Evolutionary conservation across 2,113 vertebrate species (phyloP), one percentile per base, ranked within the genome.

Genomic region (Prochilodus magdalenae): DNA sequence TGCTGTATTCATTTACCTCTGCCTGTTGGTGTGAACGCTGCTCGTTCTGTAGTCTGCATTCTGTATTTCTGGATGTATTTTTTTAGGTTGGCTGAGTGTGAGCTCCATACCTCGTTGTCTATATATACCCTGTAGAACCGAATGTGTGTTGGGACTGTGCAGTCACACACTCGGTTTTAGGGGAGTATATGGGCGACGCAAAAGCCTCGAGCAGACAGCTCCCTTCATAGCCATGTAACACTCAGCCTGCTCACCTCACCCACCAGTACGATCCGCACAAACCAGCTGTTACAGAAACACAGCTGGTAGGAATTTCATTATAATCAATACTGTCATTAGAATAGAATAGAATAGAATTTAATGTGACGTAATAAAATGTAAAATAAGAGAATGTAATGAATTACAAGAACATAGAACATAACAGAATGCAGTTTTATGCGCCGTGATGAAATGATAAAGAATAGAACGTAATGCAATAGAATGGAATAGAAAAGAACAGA

Each of bases 121-220:
- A 95, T 95, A 95, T 95, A 92, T 95, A 96, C 95, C 95, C 95
- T 96, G 96, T 95, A 96, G 95, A 95, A 94, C 94, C 94, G 94
- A 96, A 95, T 95, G 95, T 96, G 95, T 95, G 95, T 95, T 80
- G 93, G 95, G 80, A 92, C 94, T 90, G 90, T 90, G 92, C 91
- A 95, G 95, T 99, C 98, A 99, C 97, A 99, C 96, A 98, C 99
- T 99, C 98, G 97, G 97, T 99, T 98, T 96, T 99, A 99, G 97
- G 98, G 98, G 98, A 98, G 97, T 98, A 98, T 98, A 97, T 99
- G 96, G 96, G 96, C 97, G 98, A 98, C 97, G 97, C 96, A 98
- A 98, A 98, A 95, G 96, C 98, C 93, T 96, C 98, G 95, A 90
- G 27, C 22, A 7, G 14, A 20, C 53, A 16, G 53, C 53, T 16